Evolutionary conservation across 2,113 vertebrate species (phyloP), one percentile per base, ranked within the genome.

Genomic region (Aviceda subcristata): DNA sequence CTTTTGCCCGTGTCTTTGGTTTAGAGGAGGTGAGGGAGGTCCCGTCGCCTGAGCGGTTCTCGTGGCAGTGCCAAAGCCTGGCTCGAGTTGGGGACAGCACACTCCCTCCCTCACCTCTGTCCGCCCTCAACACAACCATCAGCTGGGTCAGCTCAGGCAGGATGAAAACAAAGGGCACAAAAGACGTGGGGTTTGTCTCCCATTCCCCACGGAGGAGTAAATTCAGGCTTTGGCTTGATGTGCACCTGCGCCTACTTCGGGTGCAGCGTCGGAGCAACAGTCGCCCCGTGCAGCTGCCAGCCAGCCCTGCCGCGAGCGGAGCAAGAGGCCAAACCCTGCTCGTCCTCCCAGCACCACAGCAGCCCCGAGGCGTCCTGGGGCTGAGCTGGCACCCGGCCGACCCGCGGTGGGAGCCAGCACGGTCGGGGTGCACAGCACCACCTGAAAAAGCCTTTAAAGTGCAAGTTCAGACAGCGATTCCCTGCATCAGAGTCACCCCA

Each of bases 201-300:
- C 7, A 11, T 3, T 29, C 53, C 72, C 57, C 81, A 55, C 0
- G 0, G 34, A 48, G 53, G 27, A 55, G 30, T 30, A 34, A 60
- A 63, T 8, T 2, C 38, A 64, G 64, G 50, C 26, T 86, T 43
- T 64, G 59, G 29, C 64, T 88, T 7, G 7, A 11, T 2, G 30
- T 6, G 41, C 18, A 10, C 5, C 87, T 69, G n/a, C 7, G 5
- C 13, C 72, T 36, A 0, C 39, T 7, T 4, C 3, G 34, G n/a
- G 34, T 23, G 68, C 62, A 30, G 56, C 6, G 0, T 46, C 53
- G 30, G 60, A 66, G 66, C 60, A 18, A 8, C 24, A 76, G 38
- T 3, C 9, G 2, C 53, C 13, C 53, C 2, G 15, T 1, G 43
- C 46, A 39, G 32, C 29, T 6, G 0, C 50, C 17, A 19, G 1